Evolutionary conservation across 2,113 vertebrate species (phyloP).

Genomic region (Gallinago paraguaiae): DNA sequence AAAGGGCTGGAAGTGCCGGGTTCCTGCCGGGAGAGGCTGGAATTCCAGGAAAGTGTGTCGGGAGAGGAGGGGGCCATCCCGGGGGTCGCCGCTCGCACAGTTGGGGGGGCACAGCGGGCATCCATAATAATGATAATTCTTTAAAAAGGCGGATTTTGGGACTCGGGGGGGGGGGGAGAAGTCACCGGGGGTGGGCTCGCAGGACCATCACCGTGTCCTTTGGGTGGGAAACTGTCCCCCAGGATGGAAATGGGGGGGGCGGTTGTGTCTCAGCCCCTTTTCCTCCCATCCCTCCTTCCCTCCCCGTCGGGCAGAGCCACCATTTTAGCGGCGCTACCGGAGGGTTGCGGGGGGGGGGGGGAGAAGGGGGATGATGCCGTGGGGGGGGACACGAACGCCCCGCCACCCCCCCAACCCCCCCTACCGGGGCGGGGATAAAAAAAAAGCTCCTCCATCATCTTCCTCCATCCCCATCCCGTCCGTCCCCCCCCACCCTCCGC

Average conservation of each 20-base stretch:
- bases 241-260: too few species aligned
- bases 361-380: too few species aligned
- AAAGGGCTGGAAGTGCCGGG: background rate
- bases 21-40: background rate
- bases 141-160: background rate
- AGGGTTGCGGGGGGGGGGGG: too few species aligned
- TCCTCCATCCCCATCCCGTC: background rate
- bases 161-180: background rate
- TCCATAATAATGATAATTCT: background rate
- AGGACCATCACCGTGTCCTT: accelerated
- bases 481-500: background rate
- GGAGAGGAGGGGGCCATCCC: background rate
- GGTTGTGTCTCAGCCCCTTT: too few species aligned
- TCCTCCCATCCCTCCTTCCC: too few species aligned
- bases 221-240: too few species aligned
- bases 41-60: background rate
- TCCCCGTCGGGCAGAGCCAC: too few species aligned
- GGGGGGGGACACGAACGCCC: too few species aligned
- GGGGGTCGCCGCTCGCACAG: background rate
- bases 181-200: background rate
- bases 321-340: too few species aligned
- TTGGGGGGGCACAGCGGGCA: background rate
- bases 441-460: background rate
- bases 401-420: too few species aligned
- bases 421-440: background rate